A percentile compares a stretch with the other conserved stretches of the same genome.
Evolutionary conservation across 2,888 invertebrate species (phyloP).

Genomic region (Rhyacophila evoluta): DNA sequence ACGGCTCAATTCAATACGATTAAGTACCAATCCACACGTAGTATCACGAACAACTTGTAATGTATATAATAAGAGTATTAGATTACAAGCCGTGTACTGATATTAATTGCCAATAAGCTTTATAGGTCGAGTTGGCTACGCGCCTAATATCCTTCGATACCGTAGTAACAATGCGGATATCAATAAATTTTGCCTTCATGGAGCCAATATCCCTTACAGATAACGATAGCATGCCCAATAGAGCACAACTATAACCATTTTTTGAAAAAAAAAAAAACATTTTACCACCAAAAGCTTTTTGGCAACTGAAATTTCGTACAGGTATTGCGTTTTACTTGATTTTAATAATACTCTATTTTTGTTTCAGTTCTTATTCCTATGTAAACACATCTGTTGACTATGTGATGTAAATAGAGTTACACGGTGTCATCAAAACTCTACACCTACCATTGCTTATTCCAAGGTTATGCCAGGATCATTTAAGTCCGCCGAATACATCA

Average conservation of each 20-base stretch:
- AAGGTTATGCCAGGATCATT: no score
- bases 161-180: constrained; percentile 26
- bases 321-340: neutral
- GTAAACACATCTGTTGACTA: no score
- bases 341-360: no score
- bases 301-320: neutral
- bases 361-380: no score
- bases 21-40: no score
- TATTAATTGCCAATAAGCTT: constrained; percentile 8
- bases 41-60: no score
- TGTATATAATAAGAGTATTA: neutral
- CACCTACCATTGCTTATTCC: no score
- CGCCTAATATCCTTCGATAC: constrained; percentile 46
- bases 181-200: constrained; percentile 19
- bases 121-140: constrained; percentile 41
- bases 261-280: neutral
- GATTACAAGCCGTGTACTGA: neutral
- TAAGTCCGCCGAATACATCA: no score
- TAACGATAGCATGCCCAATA: neutral
- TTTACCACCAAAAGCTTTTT: neutral
- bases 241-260: neutral
- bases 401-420: neutral
- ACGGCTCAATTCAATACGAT: no score
- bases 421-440: neutral
- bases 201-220: constrained; percentile 10